A percentile compares a stretch with the other conserved stretches of the same genome.
Conservation (phyloP, 2,113 vertebrate species). For the Aleadryas rufinucha region DNA sequence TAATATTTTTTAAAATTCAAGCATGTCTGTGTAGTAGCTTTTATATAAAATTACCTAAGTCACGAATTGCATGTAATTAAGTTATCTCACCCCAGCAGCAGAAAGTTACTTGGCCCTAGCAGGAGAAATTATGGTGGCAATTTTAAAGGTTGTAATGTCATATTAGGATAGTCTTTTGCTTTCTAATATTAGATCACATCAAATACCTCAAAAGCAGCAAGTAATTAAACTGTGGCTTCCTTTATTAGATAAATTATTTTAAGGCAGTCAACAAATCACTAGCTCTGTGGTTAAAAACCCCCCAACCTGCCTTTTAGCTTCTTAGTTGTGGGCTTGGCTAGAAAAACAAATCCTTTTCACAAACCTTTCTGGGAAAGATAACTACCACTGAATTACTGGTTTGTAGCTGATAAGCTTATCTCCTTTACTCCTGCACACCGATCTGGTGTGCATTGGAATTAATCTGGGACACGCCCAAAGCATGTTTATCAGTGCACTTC, state of each 20-base stretch:
- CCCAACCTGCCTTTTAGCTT: not conserved
- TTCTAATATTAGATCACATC: not conserved
- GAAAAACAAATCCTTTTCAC: not conserved
- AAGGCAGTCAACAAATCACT: not conserved
- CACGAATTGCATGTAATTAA: not conserved
- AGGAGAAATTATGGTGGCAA: not conserved
- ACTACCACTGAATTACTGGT: not conserved
- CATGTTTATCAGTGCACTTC: not conserved
- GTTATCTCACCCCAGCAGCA: not conserved
- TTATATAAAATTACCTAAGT: not conserved
- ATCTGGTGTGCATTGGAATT: not conserved
- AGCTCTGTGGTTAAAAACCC: not conserved
- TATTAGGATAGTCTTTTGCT: not conserved
- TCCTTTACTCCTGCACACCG: not conserved
- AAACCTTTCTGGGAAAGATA: not conserved
- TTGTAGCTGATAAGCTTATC: not conserved
- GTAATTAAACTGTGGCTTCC: not conserved
- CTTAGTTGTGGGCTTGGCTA: not conserved
- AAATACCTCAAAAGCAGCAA: constrained; percentile 4
- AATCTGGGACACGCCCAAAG: not conserved
- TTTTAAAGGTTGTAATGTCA: constrained; percentile 1
- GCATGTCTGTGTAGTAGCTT: not conserved
- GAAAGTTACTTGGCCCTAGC: not conserved
- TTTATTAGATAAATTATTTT: not conserved
- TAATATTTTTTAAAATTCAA: not conserved